Conservation (phyloP, 2,888 invertebrate genomes). For the Apodemia mormo region DNA sequence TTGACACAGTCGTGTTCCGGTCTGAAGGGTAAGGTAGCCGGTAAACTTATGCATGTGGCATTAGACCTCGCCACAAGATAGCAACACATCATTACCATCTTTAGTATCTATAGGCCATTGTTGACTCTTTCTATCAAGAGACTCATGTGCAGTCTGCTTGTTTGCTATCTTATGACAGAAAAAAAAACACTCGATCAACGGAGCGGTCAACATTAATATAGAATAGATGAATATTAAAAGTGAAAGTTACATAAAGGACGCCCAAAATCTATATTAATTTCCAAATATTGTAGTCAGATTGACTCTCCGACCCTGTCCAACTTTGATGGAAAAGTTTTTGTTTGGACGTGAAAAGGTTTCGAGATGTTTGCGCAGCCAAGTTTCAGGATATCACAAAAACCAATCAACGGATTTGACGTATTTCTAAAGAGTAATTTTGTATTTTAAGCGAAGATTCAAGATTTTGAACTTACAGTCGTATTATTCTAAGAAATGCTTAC, state of each 20-base stretch:
- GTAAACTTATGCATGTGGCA: no score
- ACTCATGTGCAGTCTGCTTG: no score
- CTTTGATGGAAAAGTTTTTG: conserved; percentile 11
- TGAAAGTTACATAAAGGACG: not conserved
- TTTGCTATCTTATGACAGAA: no score
- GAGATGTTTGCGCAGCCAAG: not conserved
- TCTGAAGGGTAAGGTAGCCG: no score
- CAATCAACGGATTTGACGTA: not conserved
- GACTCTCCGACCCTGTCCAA: not conserved
- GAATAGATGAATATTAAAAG: not conserved
- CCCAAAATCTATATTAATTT: not conserved
- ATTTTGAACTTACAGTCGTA: not conserved
- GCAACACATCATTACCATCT: no score
- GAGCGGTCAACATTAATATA: no score
- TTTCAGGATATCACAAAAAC: not conserved
- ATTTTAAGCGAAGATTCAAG: not conserved
- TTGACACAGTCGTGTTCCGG: no score
- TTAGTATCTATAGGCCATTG: no score
- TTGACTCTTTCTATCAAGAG: no score
- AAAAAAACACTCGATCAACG: not conserved
- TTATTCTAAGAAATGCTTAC: no score
- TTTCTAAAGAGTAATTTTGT: not conserved
- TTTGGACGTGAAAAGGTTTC: conserved; percentile 7
- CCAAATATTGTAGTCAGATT: not conserved
- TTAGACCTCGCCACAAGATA: no score